These are phyloP conservation scores for Rhinoraja longicauda DNA, from an alignment of 2,797 vertebrate species.

Conservation along the genomic window DNA sequence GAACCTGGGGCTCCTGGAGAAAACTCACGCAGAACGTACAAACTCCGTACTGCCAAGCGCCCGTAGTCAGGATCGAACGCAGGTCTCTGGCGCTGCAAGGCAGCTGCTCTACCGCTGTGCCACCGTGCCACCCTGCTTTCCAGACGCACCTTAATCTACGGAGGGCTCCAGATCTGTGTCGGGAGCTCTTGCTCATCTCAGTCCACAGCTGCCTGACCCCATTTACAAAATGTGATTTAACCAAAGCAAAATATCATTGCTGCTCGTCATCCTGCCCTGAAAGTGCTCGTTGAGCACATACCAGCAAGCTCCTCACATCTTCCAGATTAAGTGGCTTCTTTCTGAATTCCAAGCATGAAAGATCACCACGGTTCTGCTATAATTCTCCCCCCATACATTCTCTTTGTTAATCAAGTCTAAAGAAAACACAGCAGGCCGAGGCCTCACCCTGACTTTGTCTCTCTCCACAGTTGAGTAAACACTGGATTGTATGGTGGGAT, in stretches of 20 bases:
- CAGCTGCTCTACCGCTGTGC: too few relatives aligned
- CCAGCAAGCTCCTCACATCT: slow-evolving; percentile 5
- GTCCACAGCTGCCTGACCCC: neutral
- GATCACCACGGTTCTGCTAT: slow-evolving; percentile 16
- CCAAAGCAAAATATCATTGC: neutral
- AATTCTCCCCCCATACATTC: slow-evolving; percentile 31
- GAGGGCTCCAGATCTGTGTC: neutral
- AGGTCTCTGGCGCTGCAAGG: too few relatives aligned
- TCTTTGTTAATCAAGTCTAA: slow-evolving; percentile 37
- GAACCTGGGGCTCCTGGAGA: too few relatives aligned
- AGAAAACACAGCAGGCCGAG: slow-evolving; percentile 26
- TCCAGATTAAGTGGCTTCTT: slow-evolving; percentile 21
- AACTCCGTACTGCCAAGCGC: too few relatives aligned
- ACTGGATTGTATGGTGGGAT: slow-evolving; percentile 23
- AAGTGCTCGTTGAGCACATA: neutral
- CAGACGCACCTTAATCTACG: neutral
- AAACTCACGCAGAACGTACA: too few relatives aligned
- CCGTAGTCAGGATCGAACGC: too few relatives aligned
- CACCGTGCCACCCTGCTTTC: neutral
- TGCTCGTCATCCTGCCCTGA: neutral
- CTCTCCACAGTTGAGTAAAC: slow-evolving; percentile 34
- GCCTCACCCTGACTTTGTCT: slow-evolving; percentile 14
- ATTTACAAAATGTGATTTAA: slow-evolving; percentile 26
- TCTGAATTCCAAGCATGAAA: slow-evolving; percentile 30
- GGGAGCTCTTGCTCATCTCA: neutral